Evolutionary conservation across 2,888 invertebrate species (phyloP), one percentile per base, ranked within the genome.

Genomic region (Vanessa cardui): DNA sequence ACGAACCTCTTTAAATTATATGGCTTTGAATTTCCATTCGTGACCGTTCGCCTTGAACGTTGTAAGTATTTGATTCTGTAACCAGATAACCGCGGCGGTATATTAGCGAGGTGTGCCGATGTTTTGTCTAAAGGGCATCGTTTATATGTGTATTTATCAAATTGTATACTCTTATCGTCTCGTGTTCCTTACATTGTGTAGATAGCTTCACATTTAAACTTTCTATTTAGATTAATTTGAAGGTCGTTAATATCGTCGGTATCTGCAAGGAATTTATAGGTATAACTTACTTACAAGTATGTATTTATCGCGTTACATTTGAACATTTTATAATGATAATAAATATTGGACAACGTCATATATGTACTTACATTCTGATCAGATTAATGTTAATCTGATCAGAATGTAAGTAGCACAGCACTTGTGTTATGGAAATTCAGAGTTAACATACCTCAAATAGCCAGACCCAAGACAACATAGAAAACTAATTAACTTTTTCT

Each of bases 41-140:
- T 77, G 81, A 74, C 73, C 72, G 70, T 73, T 68, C 73, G 64
- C 71, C 76, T 72, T 73, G 75, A 82, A 78, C 76, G 77, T 73
- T 77, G 71, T 64, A 60, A 70, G 21, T 21, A 56, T 56, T 74
- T 70, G 75, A 76, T 79, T 77, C 77, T 73, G 81, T 76, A 80
- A 80, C 77, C 21, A 77, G 79, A 81, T 82, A 83, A 70, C 52
- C 58, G 39, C 72, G 64, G 64, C 70, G 72, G 72, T 74, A 73
- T 73, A 72, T 71, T 64, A 66, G 70, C 62, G 68, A 76, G 79
- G 80, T 77, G 79, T 77, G 80, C 62, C 68, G 59, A 64, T 68
- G 69, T 61, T 62, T 64, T 63, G 73, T 72, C 60, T 59, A 69
- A 72, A 72, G 72, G 71, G 68, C 71, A 72, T 66, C 64, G 66